Evolutionary conservation across 2,888 invertebrate species (phyloP), one percentile per base, ranked within the genome.

Genomic region (Doris montereyensis): DNA sequence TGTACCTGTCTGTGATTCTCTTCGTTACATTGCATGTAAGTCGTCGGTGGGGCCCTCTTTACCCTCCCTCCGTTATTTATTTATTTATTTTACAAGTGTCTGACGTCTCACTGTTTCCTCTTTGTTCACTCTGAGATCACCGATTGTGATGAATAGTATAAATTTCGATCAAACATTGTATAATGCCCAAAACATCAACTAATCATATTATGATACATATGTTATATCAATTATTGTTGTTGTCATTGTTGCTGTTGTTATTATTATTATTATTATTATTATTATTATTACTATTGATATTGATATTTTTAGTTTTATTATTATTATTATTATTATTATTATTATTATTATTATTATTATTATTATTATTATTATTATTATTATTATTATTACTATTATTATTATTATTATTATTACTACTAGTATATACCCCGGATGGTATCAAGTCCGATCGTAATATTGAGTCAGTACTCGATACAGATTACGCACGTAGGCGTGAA

Each of bases 371-470:
- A 41, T 41, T 41, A 41, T 41, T 41, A 41, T 41, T 41, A 41
- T 41, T 41, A 10, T 41, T 41, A 41, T 1, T 8, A 62, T 24
- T 21, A 13, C 5, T 21, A 10, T 10, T 21, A 8, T 13, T 62
- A 62, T 24, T 62, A n/a, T 62, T 62, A 21, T 62, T 24, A 62
- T 21, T 21, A 21, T 76, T 58, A 17, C 1, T 24, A 58, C n/a
- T 0, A 32, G 0, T 41, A 1, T 35, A 35, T 57, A n/a, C n/a
- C 5, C 8, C 5, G 1, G 13, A 30, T 72, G 2, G 13, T 57
- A 34, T 5, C n/a, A 10, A 35, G 71, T 17, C 65, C 24, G 0
- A 24, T 76, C 2, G 73, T 10, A 30, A 57, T 73, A 87, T n/a
- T n/a, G n/a, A n/a, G n/a, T n/a, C n/a, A n/a, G n/a, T n/a, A n/a